phyloP scores from a whole-genome alignment of 1,140 invertebrate species.

The Gyrodactylus salaris region DNA sequence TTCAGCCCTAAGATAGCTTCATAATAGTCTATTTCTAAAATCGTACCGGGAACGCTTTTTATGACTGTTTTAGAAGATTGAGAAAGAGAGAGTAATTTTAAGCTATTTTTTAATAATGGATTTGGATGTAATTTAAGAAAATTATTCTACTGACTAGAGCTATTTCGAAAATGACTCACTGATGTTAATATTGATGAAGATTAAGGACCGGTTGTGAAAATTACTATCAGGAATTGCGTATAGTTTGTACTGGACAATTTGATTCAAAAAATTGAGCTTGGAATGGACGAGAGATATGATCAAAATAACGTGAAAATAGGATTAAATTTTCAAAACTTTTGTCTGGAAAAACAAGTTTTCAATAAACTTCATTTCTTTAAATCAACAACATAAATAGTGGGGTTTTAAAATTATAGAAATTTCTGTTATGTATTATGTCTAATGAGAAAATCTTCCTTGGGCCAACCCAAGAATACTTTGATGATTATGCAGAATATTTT shows the following conservation, averaged over 20 bases:
- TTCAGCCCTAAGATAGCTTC: too few relatives aligned
- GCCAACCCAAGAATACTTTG: not conserved
- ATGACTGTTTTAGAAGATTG: too few relatives aligned
- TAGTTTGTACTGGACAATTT: not conserved
- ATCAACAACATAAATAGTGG: not conserved
- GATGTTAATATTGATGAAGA: too few relatives aligned
- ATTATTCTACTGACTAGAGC: too few relatives aligned
- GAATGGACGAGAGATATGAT: not conserved
- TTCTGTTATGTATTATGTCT: not conserved
- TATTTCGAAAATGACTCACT: too few relatives aligned
- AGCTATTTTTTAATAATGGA: too few relatives aligned
- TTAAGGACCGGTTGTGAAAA: not conserved
- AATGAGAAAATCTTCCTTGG: not conserved
- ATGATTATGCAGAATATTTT: not conserved
- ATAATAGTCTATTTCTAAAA: too few relatives aligned
- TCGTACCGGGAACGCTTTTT: too few relatives aligned
- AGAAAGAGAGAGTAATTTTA: too few relatives aligned
- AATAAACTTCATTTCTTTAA: not conserved
- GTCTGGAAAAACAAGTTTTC: not conserved
- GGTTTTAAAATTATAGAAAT: not conserved
- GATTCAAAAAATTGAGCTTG: not conserved
- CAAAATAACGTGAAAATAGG: not conserved
- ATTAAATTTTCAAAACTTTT: not conserved
- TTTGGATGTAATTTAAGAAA: too few relatives aligned
- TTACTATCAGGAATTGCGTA: not conserved